These are phyloP conservation scores for Ophiothrix spiculata DNA, from an alignment of 35 echinoderm and acorn worm genomes.

Conservation along the genomic window DNA sequence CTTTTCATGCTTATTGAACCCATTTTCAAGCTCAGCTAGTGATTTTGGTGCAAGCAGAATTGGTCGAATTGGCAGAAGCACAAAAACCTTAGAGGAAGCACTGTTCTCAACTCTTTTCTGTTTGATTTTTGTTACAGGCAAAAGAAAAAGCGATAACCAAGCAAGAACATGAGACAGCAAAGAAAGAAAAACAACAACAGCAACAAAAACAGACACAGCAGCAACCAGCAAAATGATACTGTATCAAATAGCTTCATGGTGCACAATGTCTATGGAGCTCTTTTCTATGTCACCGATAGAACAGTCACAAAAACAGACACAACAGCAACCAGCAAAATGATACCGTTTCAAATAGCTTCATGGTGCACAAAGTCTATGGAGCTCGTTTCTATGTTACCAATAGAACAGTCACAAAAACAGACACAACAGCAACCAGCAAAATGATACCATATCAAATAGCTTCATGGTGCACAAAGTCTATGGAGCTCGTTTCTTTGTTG, in stretches of 20 bases:
- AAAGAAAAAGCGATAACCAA: conserved; percentile 62
- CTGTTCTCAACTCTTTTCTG: too few relatives aligned
- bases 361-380: neutral
- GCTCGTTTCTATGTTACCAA: neutral
- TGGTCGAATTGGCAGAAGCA: too few relatives aligned
- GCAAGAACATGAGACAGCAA: conserved; percentile 46
- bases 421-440: neutral
- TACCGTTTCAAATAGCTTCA: neutral
- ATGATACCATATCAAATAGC: neutral
- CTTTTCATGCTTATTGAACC: too few relatives aligned
- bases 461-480: too few relatives aligned
- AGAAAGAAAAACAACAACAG: too few relatives aligned
- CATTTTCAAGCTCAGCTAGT: too few relatives aligned
- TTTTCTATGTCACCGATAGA: neutral
- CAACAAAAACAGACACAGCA: neutral
- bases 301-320: neutral
- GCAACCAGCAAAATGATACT: neutral
- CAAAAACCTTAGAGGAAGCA: too few relatives aligned
- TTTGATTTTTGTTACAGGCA: conserved; percentile 36
- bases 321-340: neutral
- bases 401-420: neutral
- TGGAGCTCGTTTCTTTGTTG: neutral
- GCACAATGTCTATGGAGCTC: neutral
- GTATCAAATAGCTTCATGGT: neutral
- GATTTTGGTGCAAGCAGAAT: too few relatives aligned